These are phyloP conservation scores for Anguilla pacifica DNA, from an alignment of 2,797 vertebrate species.

Conservation along the genomic window DNA sequence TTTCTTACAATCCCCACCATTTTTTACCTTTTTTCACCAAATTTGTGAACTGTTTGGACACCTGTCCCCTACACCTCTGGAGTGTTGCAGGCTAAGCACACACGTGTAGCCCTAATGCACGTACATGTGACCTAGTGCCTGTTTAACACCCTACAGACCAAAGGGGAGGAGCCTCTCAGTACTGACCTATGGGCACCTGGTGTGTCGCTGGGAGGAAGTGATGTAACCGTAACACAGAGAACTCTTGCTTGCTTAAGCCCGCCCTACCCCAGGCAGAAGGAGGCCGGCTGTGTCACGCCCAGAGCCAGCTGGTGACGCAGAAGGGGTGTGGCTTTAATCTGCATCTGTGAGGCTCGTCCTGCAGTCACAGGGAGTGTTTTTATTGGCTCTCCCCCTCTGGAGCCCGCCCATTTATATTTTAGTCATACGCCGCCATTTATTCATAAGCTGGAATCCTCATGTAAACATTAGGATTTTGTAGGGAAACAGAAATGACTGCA, in stretches of 20 bases:
- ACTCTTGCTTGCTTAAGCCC: too few species aligned
- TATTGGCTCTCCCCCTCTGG: not conserved
- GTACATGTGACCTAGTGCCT: too few species aligned
- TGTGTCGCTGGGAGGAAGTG: too few species aligned
- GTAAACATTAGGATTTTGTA: not conserved
- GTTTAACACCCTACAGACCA: too few species aligned
- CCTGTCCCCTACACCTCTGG: too few species aligned
- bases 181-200: too few species aligned
- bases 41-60: too few species aligned
- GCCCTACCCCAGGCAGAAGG: not conserved
- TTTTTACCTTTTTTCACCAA: not conserved
- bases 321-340: not conserved
- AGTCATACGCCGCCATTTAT: not conserved
- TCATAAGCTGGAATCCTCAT: not conserved
- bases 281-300: not conserved
- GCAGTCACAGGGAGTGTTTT: not conserved
- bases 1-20: not conserved
- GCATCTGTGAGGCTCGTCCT: too few species aligned
- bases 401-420: not conserved
- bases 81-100: too few species aligned
- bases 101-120: too few species aligned
- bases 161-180: too few species aligned
- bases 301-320: not conserved
- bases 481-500: not conserved
- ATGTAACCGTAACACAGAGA: too few species aligned